Percentiles rank a stretch among this genome's conserved stretches.
Evolutionary conservation across 92 coral and sea anemone genomes (phyloP).

Genomic region (Palythoa heliodiscus): DNA sequence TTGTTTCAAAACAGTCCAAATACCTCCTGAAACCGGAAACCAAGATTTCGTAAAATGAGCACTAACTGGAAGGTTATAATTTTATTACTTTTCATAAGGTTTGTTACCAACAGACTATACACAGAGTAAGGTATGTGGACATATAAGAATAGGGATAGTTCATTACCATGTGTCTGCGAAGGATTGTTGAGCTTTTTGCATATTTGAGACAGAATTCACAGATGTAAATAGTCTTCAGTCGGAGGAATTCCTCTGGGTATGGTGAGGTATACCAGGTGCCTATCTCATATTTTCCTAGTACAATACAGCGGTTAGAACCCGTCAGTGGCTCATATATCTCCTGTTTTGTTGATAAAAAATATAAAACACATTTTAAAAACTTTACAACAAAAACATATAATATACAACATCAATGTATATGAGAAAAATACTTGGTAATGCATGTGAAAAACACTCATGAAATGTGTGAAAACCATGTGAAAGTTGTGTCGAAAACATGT

Average conservation of each 20-base stretch:
- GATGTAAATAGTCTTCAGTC: conserved; percentile 88
- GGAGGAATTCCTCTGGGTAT: conserved; percentile 93
- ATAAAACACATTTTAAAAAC: neutral
- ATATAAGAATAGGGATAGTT: neutral
- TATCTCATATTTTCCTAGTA: conserved; percentile 85
- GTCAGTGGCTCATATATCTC: conserved; percentile 68
- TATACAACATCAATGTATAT: neutral
- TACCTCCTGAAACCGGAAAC: no score
- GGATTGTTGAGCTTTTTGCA: conserved; percentile 90
- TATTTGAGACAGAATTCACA: conserved; percentile 99
- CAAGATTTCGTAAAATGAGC: no score
- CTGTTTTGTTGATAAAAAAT: neutral
- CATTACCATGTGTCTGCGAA: conserved; percentile 94
- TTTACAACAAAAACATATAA: neutral
- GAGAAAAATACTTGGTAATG: no score
- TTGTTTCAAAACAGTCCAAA: no score
- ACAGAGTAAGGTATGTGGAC: no score
- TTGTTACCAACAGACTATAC: no score
- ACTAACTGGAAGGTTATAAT: no score
- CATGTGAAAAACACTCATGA: neutral
- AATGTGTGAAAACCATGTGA: neutral
- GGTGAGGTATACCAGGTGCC: conserved; percentile 99
- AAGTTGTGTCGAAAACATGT: neutral
- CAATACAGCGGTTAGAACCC: conserved; percentile 79
- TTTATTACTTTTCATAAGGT: no score